Evolutionary conservation across 2,797 vertebrate species (phyloP).

Genomic region (Sparidentex hasta): DNA sequence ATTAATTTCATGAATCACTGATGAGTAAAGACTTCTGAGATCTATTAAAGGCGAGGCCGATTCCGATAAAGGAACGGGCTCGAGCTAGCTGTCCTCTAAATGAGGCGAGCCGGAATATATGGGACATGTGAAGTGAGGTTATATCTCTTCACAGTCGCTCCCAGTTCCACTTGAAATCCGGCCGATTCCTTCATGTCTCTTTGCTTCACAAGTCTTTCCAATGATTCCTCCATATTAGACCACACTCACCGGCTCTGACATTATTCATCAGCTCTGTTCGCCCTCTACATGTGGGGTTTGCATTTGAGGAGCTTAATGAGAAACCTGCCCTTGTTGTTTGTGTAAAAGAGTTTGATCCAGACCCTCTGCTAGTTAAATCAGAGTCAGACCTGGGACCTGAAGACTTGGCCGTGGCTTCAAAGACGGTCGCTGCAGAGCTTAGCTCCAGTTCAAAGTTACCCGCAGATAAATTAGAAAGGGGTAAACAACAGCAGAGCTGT

Average conservation of each 20-base stretch:
- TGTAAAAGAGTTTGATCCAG: conserved; percentile 60
- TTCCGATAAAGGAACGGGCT: conserved; percentile 60
- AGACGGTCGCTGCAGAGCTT: conserved; percentile 36
- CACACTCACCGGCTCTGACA: conserved; percentile 26
- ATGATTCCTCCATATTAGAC: conserved; percentile 28
- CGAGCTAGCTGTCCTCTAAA: conserved; percentile 63
- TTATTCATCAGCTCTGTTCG: conserved; percentile 43
- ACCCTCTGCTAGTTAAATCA: conserved; percentile 65
- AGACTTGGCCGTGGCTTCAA: conserved; percentile 73
- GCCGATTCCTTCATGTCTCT: conserved; percentile 39
- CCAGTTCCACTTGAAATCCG: conserved; percentile 40
- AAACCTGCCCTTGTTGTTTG: conserved; percentile 60
- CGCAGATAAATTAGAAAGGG: conserved; percentile 50
- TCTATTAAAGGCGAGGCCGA: conserved; percentile 71
- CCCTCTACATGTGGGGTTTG: conserved; percentile 54
- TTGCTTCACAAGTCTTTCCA: conserved; percentile 39
- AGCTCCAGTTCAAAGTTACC: conserved; percentile 61
- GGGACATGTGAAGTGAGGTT: conserved; percentile 50
- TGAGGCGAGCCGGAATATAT: conserved; percentile 68
- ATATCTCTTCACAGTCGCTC: conserved; percentile 34
- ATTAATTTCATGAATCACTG: conserved; percentile 77
- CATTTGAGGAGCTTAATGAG: conserved; percentile 52
- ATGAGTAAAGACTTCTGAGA: conserved; percentile 70
- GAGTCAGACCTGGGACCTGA: conserved; percentile 71
- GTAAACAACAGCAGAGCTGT: conserved; percentile 65